Base-by-base conservation (phyloP, 2,113 vertebrate genomes). In the Megaceryle maxima region DNA sequence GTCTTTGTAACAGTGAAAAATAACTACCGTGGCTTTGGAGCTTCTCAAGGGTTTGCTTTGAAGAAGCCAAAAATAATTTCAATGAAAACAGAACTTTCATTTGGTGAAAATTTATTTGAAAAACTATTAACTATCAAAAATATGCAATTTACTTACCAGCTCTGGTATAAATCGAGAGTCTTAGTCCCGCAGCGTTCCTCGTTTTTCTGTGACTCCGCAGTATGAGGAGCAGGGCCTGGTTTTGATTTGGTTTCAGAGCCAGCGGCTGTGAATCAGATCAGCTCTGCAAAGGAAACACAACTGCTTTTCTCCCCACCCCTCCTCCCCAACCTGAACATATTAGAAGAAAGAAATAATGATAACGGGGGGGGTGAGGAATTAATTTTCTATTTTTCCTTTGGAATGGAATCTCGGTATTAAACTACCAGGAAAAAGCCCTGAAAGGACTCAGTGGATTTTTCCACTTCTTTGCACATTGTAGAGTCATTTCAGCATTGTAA, bases 401-500 rank as follows among this genome's bases (percentile, higher is more conserved):
- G 69, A 90, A 88, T 39, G 48, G 46, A 75, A 84, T 90, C 56
- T 88, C 11, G 19, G 20, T 59, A 33, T 88, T 83, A 67, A 93
- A 26, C 37, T 57, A 59, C 31, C 66, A 90, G 46, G 33, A 70
- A 90, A 84, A 95, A 96, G 73, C 67, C 64, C 43, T 80, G 37
- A 86, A 88, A 86, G 37, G 50, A 77, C 83, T 86, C 82, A 44
- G 50, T 90, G 83, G 8, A 55, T 92, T 96, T 51, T 96, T 72
- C 82, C 90, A 78, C 60, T 56, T 72, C 88, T 88, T 88, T 93
- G 75, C 94, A 90, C 88, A 67, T 51, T 88, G 90, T 90, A 60
- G 88, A 94, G 55, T 72, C 55, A 88, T 94, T 96, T 95, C 90
- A 92, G 60, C 76, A 28, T 83, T 74, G 79, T 81, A 92, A 94